Evolutionary conservation across 2,888 invertebrate species (phyloP).

Genomic region (Allygus modestus): DNA sequence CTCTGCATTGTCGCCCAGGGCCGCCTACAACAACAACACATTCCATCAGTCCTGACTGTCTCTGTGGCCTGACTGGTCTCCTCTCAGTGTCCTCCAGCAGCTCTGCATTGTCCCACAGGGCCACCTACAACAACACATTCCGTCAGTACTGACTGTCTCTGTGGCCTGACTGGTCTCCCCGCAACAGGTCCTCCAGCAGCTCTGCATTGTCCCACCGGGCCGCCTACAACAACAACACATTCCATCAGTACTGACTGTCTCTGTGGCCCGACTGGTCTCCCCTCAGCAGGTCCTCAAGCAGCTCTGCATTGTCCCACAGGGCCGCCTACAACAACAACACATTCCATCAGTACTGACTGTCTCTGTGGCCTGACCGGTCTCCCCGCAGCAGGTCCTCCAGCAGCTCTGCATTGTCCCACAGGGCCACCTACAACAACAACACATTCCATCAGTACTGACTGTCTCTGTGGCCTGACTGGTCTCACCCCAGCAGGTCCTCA

Average conservation of each 20-base stretch:
- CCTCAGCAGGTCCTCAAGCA: constrained; percentile 87
- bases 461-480: too few relatives aligned
- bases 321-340: constrained; percentile 80
- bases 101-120: too few relatives aligned
- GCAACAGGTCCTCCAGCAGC: constrained; percentile 87
- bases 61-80: too few relatives aligned
- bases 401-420: constrained; percentile 94
- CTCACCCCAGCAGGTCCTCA: too few relatives aligned
- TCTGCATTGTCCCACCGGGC: constrained; percentile 95
- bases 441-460: too few relatives aligned
- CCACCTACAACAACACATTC: constrained; percentile 67
- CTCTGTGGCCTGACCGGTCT: constrained; percentile 81
- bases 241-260: constrained; percentile 84
- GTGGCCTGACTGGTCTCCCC: constrained; percentile 80
- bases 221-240: constrained; percentile 76
- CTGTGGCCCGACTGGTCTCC: constrained; percentile 81
- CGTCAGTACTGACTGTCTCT: constrained; percentile 86
- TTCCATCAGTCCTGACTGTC: too few relatives aligned
- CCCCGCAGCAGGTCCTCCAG: constrained; percentile 86
- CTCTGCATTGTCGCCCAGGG: constrained; percentile 94
- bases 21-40: constrained; percentile 78
- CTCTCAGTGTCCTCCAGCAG: too few relatives aligned
- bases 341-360: constrained; percentile 84
- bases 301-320: constrained; percentile 92
- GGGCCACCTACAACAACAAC: constrained; percentile 80